These are phyloP conservation scores for Caenorhabditis sp. DNA, from an alignment of 2,888 invertebrate genomes.

Conservation along the genomic window DNA sequence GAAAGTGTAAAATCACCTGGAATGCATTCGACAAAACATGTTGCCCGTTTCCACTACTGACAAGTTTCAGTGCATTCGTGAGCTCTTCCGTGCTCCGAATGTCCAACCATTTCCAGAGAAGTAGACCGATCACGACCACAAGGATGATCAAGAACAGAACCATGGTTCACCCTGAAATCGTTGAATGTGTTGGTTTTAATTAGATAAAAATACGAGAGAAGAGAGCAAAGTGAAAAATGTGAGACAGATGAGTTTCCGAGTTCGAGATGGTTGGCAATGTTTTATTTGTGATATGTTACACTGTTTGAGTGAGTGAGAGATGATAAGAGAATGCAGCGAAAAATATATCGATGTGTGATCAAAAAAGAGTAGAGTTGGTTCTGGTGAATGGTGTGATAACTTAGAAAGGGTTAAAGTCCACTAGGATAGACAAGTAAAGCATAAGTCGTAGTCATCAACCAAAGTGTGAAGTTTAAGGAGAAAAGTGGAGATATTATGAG, in stretches of 20 bases:
- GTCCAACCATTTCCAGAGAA: conserved; percentile 77
- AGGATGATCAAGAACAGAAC: conserved; percentile 25
- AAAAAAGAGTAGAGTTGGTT: conserved; percentile 54
- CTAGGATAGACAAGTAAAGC: background rate
- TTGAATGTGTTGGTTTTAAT: conserved; percentile 3
- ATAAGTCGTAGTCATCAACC: too few species aligned
- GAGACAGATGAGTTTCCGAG: conserved; percentile 2
- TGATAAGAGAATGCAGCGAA: conserved; percentile 25
- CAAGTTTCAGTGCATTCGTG: conserved; percentile 46
- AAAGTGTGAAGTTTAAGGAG: background rate
- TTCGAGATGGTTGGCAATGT: conserved; percentile 18
- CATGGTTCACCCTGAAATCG: conserved; percentile 35
- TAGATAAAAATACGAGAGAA: background rate
- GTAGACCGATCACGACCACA: conserved; percentile 48
- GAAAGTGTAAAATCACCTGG: conserved; percentile 62
- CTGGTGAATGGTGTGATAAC: conserved; percentile 38
- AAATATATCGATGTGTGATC: conserved; percentile 46
- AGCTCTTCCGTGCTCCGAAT: conserved; percentile 73
- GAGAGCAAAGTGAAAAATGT: conserved; percentile 7
- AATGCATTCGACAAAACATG: conserved; percentile 74
- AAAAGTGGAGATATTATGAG: background rate
- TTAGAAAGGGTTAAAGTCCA: conserved; percentile 33
- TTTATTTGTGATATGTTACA: conserved; percentile 31
- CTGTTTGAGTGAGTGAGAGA: conserved; percentile 9
- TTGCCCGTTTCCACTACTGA: conserved; percentile 74